Evolutionary conservation across 2,888 invertebrate species (phyloP), one percentile per base, ranked within the genome.

Genomic region (Nymphalis c-album): DNA sequence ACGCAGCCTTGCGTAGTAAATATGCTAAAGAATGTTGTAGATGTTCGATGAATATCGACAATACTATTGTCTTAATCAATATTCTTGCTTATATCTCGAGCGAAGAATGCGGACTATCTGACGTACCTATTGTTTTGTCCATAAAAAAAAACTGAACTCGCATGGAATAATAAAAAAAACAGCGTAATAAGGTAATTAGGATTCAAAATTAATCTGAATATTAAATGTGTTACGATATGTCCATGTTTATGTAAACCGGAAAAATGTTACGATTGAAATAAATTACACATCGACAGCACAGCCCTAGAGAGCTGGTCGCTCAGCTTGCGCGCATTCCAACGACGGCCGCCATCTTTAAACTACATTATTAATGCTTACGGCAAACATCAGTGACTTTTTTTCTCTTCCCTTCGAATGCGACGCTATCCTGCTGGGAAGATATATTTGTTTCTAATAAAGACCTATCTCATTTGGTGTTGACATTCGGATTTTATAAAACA

Each of bases 321-420:
- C 77, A 64, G 73, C 69, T 69, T 70, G 77, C 77, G 81, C 84
- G 84, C 91, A 91, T 91, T 90, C 91, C 91, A 77, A 76, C 74
- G 80, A 81, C 84, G 91, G 80, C 82, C 84, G 91, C 90, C 91
- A 91, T 91, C 87, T 91, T 91, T 85, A 87, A 87, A 88, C 77
- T 90, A 88, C 90, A 91, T 91, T 90, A 91, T 90, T 89, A 90
- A 90, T 90, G 90, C 88, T 83, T 80, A 83, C 87, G 80, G 83
- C 85, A 82, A 85, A 84, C 87, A 80, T 80, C 76, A 77, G 75
- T 74, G 76, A 76, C 84, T 86, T 87, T 87, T 86, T 80, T 81
- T 76, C 72, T 75, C 78, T 78, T 74, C 51, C 20, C 18, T 40
- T 45, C 26, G 71, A 74, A 76, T 75, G 75, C 77, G 77, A 74